Conservation (phyloP, 2,113 vertebrate species). For the Clarias magur region DNA sequence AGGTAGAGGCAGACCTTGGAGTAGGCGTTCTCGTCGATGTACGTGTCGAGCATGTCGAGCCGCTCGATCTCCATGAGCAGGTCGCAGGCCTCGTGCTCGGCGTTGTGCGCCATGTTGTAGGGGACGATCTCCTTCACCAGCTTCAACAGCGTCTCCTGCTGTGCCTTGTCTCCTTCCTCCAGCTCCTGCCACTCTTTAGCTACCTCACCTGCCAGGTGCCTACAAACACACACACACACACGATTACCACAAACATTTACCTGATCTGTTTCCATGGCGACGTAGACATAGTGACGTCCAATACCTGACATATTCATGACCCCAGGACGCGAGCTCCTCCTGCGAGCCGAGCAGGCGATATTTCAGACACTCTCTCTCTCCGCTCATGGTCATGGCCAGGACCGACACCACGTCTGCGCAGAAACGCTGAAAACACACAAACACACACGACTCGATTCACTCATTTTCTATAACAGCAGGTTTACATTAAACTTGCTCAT, state of each 20-base stretch:
- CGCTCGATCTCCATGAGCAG: conserved; percentile 97
- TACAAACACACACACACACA: conserved; percentile 54
- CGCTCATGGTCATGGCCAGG: conserved; percentile 98
- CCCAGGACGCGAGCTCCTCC: conserved; percentile 95
- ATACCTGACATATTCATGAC: conserved; percentile 94
- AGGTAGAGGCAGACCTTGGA: conserved; percentile 98
- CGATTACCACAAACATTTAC: not conserved
- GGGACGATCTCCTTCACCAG: conserved; percentile 95
- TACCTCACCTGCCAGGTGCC: conserved; percentile 94
- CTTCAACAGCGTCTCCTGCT: conserved; percentile 88
- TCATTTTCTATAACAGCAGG: not conserved
- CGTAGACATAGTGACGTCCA: conserved; percentile 66
- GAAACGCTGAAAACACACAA: conserved; percentile 76
- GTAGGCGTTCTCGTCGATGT: conserved; percentile 95
- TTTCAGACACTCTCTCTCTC: conserved; percentile 94
- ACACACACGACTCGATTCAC: not conserved
- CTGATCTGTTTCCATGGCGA: conserved; percentile 91
- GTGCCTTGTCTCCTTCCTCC: conserved; percentile 89
- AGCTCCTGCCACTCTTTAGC: conserved; percentile 99
- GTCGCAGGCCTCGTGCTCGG: conserved; percentile 96
- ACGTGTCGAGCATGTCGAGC: conserved; percentile 93
- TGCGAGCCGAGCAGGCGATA: conserved; percentile 93
- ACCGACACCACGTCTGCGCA: conserved; percentile 97
- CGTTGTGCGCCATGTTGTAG: conserved; percentile 98
- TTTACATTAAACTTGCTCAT: not conserved